Conservation (phyloP, 2,797 vertebrate genomes). For the Helostoma temminkii region DNA sequence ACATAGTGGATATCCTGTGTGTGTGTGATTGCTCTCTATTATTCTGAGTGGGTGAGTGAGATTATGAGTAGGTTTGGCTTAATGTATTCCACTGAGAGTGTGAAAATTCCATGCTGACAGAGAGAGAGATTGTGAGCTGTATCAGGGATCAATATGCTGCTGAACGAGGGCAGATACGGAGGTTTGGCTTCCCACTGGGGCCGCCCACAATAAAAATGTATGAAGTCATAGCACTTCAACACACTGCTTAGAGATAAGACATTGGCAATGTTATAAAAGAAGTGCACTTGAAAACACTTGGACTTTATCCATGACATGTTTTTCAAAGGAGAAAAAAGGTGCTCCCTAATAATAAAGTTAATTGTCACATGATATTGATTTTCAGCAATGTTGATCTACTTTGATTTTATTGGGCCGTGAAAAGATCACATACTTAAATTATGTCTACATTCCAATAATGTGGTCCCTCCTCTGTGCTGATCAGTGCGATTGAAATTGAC, state of each 20-base stretch:
- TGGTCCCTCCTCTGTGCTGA: too few relatives aligned
- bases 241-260: slow-evolving; percentile 13
- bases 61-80: slow-evolving; percentile 11
- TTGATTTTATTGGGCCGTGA: too few relatives aligned
- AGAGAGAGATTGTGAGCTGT: neutral
- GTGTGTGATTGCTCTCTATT: slow-evolving; percentile 39
- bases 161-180: slow-evolving; percentile 34
- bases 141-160: slow-evolving; percentile 30
- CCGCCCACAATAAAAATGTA: slow-evolving; percentile 26
- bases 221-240: slow-evolving; percentile 8
- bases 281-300: too few relatives aligned
- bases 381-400: too few relatives aligned
- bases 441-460: too few relatives aligned
- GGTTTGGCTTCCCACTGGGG: slow-evolving; percentile 16
- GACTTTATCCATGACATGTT: too few relatives aligned
- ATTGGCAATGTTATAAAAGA: neutral
- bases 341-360: too few relatives aligned
- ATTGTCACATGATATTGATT: too few relatives aligned
- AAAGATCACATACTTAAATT: too few relatives aligned
- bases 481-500: too few relatives aligned
- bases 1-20: slow-evolving; percentile 39
- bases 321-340: too few relatives aligned
- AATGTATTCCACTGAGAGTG: slow-evolving; percentile 22
- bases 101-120: slow-evolving; percentile 2
- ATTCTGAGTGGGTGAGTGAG: slow-evolving; percentile 17